Evolutionary conservation across 2,113 vertebrate species (phyloP), one percentile per base, ranked within the genome.

Genomic region (Syngnathoides biaculeatus): DNA sequence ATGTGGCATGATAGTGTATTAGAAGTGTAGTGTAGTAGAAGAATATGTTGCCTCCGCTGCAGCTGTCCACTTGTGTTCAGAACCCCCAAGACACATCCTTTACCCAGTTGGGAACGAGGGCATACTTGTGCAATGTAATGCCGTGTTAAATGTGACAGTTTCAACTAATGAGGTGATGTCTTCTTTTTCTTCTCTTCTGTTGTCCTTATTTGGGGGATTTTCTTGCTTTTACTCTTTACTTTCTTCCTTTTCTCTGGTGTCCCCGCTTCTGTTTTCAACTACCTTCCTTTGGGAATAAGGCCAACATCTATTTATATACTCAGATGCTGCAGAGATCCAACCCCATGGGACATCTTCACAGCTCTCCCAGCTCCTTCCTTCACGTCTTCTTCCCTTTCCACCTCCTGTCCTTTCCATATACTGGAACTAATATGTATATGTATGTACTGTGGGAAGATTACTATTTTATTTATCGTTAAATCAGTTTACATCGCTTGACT

Each of bases 281-380:
- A 27, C 65, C 66, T 71, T 81, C 78, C 84, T 80, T 77, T 85
- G 89, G 85, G 87, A 89, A 87, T 85, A 89, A 75, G 75, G 79
- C 84, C 71, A 78, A 64, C 77, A 85, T 88, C 89, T 90, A 90
- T 90, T 90, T 90, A 88, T 90, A 90, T 45, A 78, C 85, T 87
- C 79, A 77, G 86, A 88, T 89, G 78, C 84, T 86, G 75, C 82
- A 82, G 87, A 87, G 83, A 87, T 86, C 77, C 72, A 86, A 66
- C 65, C 87, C 73, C 74, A 1, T 81, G 87, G 85, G 89, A 87
- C 78, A 74, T 83, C 78, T 87, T 79, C 78, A 75, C 82, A 73
- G 81, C 83, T 86, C 78, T 82, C 75, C 79, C 74, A 70, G 65
- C 73, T 86, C 79, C 62, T 73, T 74, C 56, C 35, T n/a, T 68